Percentiles rank a stretch among this genome's conserved stretches.
Conservation (phyloP, 2,797 vertebrate species). For the Lophura swinhoii region DNA sequence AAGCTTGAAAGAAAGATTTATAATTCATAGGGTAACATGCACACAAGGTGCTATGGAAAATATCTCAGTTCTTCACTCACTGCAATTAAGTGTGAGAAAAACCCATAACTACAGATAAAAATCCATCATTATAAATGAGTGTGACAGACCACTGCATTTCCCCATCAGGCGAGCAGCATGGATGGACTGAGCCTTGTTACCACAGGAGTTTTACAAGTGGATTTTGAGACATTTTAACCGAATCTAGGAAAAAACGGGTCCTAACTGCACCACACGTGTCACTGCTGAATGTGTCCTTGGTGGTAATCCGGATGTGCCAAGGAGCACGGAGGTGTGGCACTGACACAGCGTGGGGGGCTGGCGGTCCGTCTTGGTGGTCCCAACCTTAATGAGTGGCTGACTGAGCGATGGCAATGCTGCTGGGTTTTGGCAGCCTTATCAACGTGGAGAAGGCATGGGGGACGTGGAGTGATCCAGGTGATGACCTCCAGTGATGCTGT, state of each 20-base stretch:
- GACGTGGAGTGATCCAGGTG: fast-evolving
- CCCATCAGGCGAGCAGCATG: not conserved
- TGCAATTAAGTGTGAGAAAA: not conserved
- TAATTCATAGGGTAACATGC: not conserved
- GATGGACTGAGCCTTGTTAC: not conserved
- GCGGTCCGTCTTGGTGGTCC: too few species aligned
- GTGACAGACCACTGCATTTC: not conserved
- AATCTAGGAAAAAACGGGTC: not conserved
- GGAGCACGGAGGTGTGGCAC: too few species aligned
- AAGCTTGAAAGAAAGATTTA: not conserved
- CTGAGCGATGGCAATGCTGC: too few species aligned
- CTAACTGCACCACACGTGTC: too few species aligned
- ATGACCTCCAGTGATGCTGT: fast-evolving
- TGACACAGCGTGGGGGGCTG: too few species aligned
- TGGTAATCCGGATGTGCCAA: not conserved
- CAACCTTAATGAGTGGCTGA: too few species aligned
- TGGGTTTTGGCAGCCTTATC: not conserved
- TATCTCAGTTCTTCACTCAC: not conserved
- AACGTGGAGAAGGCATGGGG: too few species aligned
- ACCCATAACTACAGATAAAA: not conserved
- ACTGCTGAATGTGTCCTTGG: not conserved
- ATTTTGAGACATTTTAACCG: not conserved
- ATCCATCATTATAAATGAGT: fast-evolving
- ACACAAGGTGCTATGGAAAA: fast-evolving
- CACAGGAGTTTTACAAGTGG: too few species aligned